Evolutionary conservation across 2,113 vertebrate genomes (phyloP).

Genomic region (Ancistrus triradiatus): DNA sequence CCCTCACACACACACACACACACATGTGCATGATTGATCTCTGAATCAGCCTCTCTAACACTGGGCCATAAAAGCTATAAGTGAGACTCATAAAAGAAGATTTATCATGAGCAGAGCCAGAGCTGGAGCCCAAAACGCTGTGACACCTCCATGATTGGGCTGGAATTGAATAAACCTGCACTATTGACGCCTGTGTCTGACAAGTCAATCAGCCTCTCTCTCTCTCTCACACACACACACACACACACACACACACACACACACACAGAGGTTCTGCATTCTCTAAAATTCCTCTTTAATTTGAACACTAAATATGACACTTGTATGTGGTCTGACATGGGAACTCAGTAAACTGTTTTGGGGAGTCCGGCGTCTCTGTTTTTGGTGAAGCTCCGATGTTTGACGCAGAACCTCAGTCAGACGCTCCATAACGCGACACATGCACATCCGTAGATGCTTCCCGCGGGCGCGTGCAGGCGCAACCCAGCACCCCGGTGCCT

Average conservation of each 20-base stretch:
- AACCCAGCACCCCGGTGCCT: conserved; percentile 46
- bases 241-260: conserved; percentile 14
- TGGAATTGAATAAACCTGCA: conserved; percentile 46
- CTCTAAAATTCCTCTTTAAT: no score
- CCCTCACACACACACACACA: conserved; percentile 13
- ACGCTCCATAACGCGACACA: no score
- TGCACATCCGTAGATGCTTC: no score
- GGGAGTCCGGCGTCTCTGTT: no score
- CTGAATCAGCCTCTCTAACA: conserved; percentile 46
- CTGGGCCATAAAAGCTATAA: conserved; percentile 49
- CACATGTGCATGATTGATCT: conserved; percentile 45
- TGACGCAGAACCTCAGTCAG: no score
- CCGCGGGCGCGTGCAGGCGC: no score
- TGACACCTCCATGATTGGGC: conserved; percentile 49
- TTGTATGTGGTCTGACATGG: no score
- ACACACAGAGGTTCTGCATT: not conserved
- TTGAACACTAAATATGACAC: no score
- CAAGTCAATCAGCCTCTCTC: conserved; percentile 40
- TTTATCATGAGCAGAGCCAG: conserved; percentile 38
- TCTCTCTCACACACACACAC: conserved; percentile 16
- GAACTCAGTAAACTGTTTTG: no score
- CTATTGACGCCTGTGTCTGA: conserved; percentile 43
- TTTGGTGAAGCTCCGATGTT: no score
- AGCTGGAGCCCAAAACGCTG: conserved; percentile 40
- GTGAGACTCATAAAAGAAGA: conserved; percentile 50